These are phyloP conservation scores for Spodoptera litura DNA, from an alignment of 1,140 invertebrate species.

Conservation along the genomic window DNA sequence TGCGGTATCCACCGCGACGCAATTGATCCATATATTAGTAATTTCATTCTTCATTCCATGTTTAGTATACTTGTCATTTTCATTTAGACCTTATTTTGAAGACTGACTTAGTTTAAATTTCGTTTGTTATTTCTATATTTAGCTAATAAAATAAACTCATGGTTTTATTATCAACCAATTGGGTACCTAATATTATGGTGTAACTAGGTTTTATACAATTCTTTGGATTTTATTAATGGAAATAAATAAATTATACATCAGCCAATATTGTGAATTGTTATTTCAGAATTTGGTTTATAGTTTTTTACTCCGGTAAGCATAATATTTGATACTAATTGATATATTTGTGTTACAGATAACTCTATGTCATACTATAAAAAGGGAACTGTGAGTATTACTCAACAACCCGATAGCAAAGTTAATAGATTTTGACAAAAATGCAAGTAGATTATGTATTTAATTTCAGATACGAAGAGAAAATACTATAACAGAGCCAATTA, in stretches of 20 bases:
- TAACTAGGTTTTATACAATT: not conserved
- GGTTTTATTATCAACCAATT: not conserved
- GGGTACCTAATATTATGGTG: not conserved
- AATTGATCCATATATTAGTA: too few species aligned
- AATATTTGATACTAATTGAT: not conserved
- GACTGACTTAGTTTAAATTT: not conserved
- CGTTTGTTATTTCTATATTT: too few species aligned
- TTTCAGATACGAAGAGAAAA: not conserved
- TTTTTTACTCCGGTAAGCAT: not conserved
- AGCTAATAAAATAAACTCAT: too few species aligned
- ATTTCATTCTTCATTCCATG: too few species aligned
- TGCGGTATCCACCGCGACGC: not conserved
- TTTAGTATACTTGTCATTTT: too few species aligned
- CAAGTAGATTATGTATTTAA: conserved; percentile 31
- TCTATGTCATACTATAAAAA: not conserved
- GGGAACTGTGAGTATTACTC: conserved; percentile 3
- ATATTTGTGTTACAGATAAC: conserved; percentile 16
- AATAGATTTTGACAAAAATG: not conserved
- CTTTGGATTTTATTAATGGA: not conserved
- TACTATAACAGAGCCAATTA: not conserved
- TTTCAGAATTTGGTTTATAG: too few species aligned
- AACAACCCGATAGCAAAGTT: not conserved
- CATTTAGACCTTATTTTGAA: too few species aligned
- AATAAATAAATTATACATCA: not conserved
- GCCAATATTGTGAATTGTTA: too few species aligned